Conservation (phyloP, 2,888 invertebrate species). For the Parthenolecanium corni region DNA sequence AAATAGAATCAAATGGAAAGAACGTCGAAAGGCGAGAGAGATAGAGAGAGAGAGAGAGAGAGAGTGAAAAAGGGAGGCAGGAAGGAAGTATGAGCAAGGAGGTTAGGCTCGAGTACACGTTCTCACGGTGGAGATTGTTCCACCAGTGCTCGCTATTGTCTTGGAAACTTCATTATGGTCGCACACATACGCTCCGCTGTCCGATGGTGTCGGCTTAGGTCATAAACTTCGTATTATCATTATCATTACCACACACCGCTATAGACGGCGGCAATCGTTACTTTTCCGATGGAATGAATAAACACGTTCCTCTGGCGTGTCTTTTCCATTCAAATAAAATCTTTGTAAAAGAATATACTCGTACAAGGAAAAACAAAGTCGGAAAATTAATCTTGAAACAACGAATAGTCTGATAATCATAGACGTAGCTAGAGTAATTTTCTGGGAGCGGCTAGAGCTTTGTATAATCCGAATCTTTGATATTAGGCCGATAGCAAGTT, state of each 20-base stretch:
- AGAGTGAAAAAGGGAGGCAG: no score
- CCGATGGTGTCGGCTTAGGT: constrained; percentile 22
- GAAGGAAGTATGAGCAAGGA: no score
- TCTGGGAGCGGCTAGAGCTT: no score
- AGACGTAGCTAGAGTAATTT: no score
- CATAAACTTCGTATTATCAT: constrained; percentile 25
- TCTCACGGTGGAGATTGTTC: constrained; percentile 19
- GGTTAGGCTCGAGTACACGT: constrained; percentile 6
- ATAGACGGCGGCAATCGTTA: not conserved
- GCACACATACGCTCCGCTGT: not conserved
- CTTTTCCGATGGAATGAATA: not conserved
- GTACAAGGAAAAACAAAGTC: not conserved
- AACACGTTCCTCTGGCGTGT: not conserved
- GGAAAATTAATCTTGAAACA: constrained; percentile 6
- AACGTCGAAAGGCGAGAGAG: no score
- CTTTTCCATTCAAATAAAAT: constrained; percentile 4
- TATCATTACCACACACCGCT: constrained; percentile 24
- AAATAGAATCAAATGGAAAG: no score
- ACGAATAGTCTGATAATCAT: not conserved
- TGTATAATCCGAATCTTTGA: no score
- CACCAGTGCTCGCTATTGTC: constrained; percentile 6
- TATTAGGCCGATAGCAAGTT: no score
- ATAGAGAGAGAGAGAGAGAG: no score
- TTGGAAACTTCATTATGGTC: constrained; percentile 23
- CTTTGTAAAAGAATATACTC: no score